Base-by-base conservation (phyloP, 2,113 vertebrate genomes). In the Rhegmatorhina hoffmannsi region DNA sequence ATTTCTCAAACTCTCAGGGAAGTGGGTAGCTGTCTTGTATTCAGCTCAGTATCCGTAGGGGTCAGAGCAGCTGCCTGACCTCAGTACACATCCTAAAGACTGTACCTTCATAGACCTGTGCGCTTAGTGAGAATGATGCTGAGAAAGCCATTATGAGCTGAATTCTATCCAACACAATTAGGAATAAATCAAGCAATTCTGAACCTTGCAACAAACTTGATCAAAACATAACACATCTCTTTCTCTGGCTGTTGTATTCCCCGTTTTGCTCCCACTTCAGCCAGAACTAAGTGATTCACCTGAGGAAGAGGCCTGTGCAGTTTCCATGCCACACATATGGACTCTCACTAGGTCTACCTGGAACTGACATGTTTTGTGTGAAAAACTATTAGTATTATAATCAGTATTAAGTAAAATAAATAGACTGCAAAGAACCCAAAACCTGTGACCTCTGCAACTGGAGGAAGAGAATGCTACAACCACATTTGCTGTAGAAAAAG, bases 61-160 rank as follows among this genome's bases (percentile, higher is more conserved):
- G 28, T 50, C 55, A 88, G 60, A 66, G 63, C 18, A 38, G 43
- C 78, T 66, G 63, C 46, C 34, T 52, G 77, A 34, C 26, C 44
- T 58, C 31, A 28, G 25, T 5, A 8, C 15, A 7, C 1, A 5
- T 29, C 43, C 52, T 38, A 14, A 63, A 56, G 38, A 21, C 56
- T 67, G n/a, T 62, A 38, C 36, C 53, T 72, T 34, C 26, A 4
- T 2, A 23, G 44, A n/a, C 26, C 17, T 44, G 21, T 1, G 3
- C 19, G 6, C 18, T 5, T 23, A 52, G 25, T 3, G 0, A 29
- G 17, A 86, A 25, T 1, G 7, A 13, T 0, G 2, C 31, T 36
- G 62, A 69, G 36, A 52, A 79, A 36, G 23, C 46, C 2, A 1
- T 44, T 80, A 43, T 44, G 49, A 75, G 52, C n/a, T 87, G 76